These are phyloP conservation scores for Bradypus variegatus DNA, from an alignment of 2,797 vertebrate species.

Conservation along the genomic window DNA sequence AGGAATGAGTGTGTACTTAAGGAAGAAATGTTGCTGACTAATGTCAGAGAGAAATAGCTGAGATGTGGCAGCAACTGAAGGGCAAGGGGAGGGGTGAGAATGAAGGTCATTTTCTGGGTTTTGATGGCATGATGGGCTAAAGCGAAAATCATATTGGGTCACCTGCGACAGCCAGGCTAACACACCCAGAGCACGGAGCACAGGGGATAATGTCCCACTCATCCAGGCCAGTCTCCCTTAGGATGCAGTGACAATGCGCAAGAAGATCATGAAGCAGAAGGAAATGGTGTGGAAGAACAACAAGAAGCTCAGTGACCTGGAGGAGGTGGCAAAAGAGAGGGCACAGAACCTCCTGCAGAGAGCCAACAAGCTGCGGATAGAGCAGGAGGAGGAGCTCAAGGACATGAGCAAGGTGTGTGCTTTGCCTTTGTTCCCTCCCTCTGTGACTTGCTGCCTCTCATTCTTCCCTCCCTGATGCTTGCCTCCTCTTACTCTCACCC, in stretches of 20 bases:
- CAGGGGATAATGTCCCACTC: neutral
- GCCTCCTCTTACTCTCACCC: neutral
- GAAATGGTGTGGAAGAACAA: conserved; percentile 72
- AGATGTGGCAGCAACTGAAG: neutral
- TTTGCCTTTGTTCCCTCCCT: neutral
- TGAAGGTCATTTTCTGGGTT: neutral
- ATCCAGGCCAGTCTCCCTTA: neutral
- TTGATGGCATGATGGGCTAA: neutral
- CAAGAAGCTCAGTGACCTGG: conserved; percentile 78
- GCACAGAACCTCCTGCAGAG: conserved; percentile 76
- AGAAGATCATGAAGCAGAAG: conserved; percentile 73
- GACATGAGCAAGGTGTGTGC: conserved; percentile 78
- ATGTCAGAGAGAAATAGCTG: neutral
- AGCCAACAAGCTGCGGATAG: conserved; percentile 77
- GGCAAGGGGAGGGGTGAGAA: neutral
- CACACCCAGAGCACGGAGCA: neutral
- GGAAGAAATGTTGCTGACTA: neutral
- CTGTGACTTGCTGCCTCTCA: too few relatives aligned
- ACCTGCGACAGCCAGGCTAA: neutral
- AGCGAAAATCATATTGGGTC: neutral
- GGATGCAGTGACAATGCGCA: conserved; percentile 76
- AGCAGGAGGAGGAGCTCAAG: conserved; percentile 89
- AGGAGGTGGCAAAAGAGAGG: conserved; percentile 76
- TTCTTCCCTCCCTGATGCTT: neutral
- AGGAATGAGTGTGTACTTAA: neutral